Conservation (phyloP, 2,888 invertebrate genomes). For the Tipula lateralis region DNA sequence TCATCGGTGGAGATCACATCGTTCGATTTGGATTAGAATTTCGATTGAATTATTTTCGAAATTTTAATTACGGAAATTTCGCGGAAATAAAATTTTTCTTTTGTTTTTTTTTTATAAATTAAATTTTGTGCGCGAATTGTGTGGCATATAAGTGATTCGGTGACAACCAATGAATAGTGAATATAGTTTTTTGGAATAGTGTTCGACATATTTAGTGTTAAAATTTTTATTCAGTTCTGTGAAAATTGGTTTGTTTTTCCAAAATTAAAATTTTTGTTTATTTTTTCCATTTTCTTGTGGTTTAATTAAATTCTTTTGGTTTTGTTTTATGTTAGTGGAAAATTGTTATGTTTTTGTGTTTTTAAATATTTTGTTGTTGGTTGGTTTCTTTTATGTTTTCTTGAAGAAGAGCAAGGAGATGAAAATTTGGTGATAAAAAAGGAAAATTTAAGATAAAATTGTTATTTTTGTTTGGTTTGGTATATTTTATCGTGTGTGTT, state of each 20-base stretch:
- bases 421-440: conserved; percentile 19
- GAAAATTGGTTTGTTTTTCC: neutral
- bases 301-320: neutral
- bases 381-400: too few relatives aligned
- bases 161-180: neutral
- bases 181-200: neutral
- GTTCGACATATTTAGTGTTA: neutral
- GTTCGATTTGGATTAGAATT: neutral
- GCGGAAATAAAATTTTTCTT: too few relatives aligned
- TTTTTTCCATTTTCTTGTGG: neutral
- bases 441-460: conserved; percentile 4
- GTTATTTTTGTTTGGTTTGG: neutral
- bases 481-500: neutral
- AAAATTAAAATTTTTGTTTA: neutral
- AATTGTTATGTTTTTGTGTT: neutral
- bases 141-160: neutral
- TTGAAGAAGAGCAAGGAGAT: neutral
- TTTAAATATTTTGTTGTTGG: neutral
- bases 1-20: neutral
- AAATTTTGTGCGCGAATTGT: neutral
- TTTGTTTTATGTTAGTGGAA: neutral
- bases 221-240: neutral
- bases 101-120: neutral
- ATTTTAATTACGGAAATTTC: neutral
- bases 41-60: neutral